Base-by-base conservation (phyloP, 2,888 invertebrate genomes). In the Nomada fabriciana region DNA sequence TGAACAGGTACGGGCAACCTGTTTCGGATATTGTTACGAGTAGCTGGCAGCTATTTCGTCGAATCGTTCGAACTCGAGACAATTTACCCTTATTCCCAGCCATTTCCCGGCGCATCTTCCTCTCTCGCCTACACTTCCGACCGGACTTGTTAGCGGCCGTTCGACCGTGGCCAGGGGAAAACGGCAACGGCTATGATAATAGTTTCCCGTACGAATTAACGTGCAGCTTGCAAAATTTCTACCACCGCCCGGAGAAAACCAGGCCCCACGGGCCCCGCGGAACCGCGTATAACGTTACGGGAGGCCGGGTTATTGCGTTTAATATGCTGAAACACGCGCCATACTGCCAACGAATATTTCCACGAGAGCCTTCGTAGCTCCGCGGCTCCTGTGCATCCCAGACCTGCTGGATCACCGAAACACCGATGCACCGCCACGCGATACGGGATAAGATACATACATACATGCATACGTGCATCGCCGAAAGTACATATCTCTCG, bases 1-100 rank as follows among this genome's bases (percentile, higher is more conserved):
- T 80, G 88, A 82, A 72, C 86, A 84, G 84, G 83, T 83, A 86
- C 82, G 69, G 83, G 82, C 89, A 91, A 91, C 87, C 88, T 90
- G 88, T 90, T 90, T 89, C 84, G 86, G 86, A 89, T 89, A 90
- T 91, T 89, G 91, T 91, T 91, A 89, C 80, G 84, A 84, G 84
- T 85, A 85, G 86, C 88, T 87, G 82, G 84, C 83, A 84, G 87
- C 84, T 85, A 84, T 89, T 87, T 78, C 86, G 84, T 70, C 77
- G 89, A 88, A 80, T 86, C 88, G 86, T 86, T 85, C 86, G 83
- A 86, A 88, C 85, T 87, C 86, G 61, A 65, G 57, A 75, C 74
- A 77, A 78, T 81, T 72, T 74, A 36, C 61, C 75, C 60, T 53
- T 74, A 55, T 68, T 29, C 63, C 65, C 61, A 36, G 29, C 73